These are phyloP conservation scores for Phortica magna DNA, from an alignment of 2,888 invertebrate species.

Conservation along the genomic window DNA sequence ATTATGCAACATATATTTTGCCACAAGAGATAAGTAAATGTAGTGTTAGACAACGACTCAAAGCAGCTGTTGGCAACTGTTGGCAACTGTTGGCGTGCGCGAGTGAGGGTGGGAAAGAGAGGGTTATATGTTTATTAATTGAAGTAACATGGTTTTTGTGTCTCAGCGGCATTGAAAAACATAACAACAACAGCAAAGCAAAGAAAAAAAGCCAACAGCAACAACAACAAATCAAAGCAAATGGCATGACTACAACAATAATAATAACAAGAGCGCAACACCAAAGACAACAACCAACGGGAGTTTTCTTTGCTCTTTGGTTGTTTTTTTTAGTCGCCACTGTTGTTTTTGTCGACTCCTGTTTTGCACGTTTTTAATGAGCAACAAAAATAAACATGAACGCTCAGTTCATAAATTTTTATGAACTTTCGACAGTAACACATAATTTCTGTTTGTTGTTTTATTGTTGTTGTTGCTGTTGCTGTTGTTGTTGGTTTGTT, in stretches of 20 bases:
- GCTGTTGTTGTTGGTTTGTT: background rate
- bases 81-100: too few species aligned
- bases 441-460: background rate
- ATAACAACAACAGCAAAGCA: background rate
- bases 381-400: conserved; percentile 37
- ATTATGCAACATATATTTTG: conserved; percentile 60
- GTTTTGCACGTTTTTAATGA: conserved; percentile 52
- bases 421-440: conserved; percentile 52
- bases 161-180: too few species aligned
- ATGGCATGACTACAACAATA: too few species aligned
- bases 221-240: background rate
- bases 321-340: background rate
- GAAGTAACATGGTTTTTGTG: background rate
- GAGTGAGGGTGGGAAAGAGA: background rate
- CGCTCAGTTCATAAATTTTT: conserved; percentile 59
- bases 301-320: background rate
- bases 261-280: background rate
- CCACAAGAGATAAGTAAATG: conserved; percentile 9
- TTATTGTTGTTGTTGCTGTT: conserved; percentile 39
- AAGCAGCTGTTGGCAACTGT: too few species aligned
- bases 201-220: background rate
- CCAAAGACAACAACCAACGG: background rate
- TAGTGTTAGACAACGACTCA: background rate
- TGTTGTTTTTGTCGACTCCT: background rate
- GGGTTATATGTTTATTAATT: conserved; percentile 1